Evolutionary conservation across 2,797 vertebrate genomes (phyloP), one percentile per base, ranked within the genome.

Genomic region (Silurus lanzhouensis): DNA sequence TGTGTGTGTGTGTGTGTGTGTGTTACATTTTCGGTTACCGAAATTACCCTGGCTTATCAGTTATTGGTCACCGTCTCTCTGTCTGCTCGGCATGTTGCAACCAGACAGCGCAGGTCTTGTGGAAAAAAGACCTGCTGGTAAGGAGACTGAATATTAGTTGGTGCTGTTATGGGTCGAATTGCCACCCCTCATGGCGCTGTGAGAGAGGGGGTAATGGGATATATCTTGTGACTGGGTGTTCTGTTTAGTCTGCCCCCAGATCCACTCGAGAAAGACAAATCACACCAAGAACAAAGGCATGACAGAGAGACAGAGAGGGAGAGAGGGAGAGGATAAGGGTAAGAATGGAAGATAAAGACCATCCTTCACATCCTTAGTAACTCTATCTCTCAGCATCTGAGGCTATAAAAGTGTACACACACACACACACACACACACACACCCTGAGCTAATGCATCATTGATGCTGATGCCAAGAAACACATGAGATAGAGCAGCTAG

Each of bases 161-260:
- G 85, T 87, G 87, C 83, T 89, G 88, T 91, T 92, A 91, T 91
- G 88, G 86, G 92, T 85, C 90, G 85, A 67, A 80, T 90, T 75
- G 86, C 61, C 82, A 84, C 83, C 75, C 86, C 86, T 86, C 78
- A 66, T 75, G 87, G 88, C 58, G 82, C 86, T 85, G 31, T 86
- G 84, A 87, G 87, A 87, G 80, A 87, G 66, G 66, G 44, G 66
- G 44, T 72, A 81, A 81, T 83, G 84, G 48, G 82, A 27, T 25
- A 88, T 89, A 44, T 87, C 85, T 86, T 91, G 82, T 83, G 71
- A 85, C 63, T 85, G 89, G 85, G 88, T 72, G 55, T 81, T 90
- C 84, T 95, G 93, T 94, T 95, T 93, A 91, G 94, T 94, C 94
- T 95, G 85, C 93, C 93, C 91, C 93, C 91, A 55, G 92, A 93